Evolutionary conservation across 2,888 invertebrate species (phyloP), one percentile per base, ranked within the genome.

Genomic region (Ochlodes sylvanus): DNA sequence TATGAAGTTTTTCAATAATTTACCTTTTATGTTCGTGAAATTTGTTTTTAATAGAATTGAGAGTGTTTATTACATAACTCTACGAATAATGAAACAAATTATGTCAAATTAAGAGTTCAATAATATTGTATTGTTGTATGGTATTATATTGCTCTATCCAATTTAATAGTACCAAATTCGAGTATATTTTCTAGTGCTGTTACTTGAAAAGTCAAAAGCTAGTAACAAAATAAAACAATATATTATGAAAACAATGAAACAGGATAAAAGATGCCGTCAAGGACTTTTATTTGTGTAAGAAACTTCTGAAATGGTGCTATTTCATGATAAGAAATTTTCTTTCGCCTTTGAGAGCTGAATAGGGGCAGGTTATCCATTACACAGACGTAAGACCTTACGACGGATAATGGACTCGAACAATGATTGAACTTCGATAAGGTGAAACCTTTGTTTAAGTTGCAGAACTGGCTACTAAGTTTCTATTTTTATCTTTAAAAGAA

Each of bases 301-400:
- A 79, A 81, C 75, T 81, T 79, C 71, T 71, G 71, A 68, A 76
- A 76, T 77, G 77, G 79, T 79, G 78, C 73, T 79, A 77, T 77
- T 79, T 78, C 78, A 73, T 74, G 82, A 81, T 81, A 82, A 77
- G 75, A 71, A 77, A 78, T 73, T 79, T 65, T 54, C 66, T 34
- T 52, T 66, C 42, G 60, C 21, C 57, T 42, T 60, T 60, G 32
- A 60, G 27, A 32, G 42, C 60, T 66, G 66, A 66, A 66, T 54
- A 58, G 54, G 34, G 19, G 57, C 38, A 57, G 42, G 42, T 79
- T 70, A 71, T 70, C 61, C 34, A 63, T 73, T 75, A 71, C 69
- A 63, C 56, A 69, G 66, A 70, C 62, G 44, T 42, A 38, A 32
- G 42, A 32, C 66, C 62, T 34, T 52, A 67, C 52, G 38, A 67